These are phyloP conservation scores for Mirounga angustirostris DNA, from an alignment of 2,113 vertebrate species.

Conservation along the genomic window DNA sequence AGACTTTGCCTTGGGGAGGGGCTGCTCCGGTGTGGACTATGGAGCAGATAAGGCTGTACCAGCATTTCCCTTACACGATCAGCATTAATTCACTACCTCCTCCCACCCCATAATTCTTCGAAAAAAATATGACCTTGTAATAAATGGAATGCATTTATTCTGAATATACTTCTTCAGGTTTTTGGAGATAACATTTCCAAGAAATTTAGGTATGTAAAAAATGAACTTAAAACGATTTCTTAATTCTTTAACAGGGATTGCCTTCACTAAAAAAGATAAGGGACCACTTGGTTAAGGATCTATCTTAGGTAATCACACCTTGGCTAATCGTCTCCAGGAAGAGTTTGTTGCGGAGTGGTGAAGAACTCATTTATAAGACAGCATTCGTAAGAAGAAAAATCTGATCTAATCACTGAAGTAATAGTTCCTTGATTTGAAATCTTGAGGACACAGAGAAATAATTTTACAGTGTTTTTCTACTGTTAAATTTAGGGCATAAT, in stretches of 20 bases:
- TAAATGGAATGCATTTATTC: not conserved
- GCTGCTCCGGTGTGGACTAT: not conserved
- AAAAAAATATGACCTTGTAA: not conserved
- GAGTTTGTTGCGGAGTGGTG: not conserved
- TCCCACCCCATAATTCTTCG: not conserved
- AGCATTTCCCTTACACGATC: not conserved
- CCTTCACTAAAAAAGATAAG: slow-evolving; percentile 23
- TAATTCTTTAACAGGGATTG: not conserved
- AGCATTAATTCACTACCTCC: not conserved
- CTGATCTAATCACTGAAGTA: not conserved
- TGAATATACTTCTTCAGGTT: not conserved
- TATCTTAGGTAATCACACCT: not conserved
- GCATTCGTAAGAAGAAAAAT: not conserved
- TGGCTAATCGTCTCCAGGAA: slow-evolving; percentile 17
- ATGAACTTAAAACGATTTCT: slow-evolving; percentile 18
- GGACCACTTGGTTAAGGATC: not conserved
- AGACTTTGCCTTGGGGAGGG: not conserved
- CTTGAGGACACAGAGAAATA: not conserved
- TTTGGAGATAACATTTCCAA: not conserved
- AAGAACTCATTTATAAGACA: not conserved
- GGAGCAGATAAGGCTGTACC: not conserved
- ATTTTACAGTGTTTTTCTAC: not conserved
- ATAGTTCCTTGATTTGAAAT: slow-evolving; percentile 27
- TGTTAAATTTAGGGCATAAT: not conserved
- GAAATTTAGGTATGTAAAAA: slow-evolving; percentile 50